Evolutionary conservation across 2,797 vertebrate genomes (phyloP), one percentile per base, ranked within the genome.

Genomic region (Megalops cyprinoides): DNA sequence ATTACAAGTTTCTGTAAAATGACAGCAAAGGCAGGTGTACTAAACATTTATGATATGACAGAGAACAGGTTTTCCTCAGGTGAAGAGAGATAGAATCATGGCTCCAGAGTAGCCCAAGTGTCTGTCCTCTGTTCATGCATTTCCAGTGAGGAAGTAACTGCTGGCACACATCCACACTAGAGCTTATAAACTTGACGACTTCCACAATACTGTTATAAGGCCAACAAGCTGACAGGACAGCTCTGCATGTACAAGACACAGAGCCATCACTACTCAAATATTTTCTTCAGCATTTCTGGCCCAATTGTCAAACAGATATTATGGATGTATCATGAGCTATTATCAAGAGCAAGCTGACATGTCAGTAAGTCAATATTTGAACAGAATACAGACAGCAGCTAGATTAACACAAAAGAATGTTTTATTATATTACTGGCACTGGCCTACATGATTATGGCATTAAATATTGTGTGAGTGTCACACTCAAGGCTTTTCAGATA

Each of bases 341-440:
- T 20, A n/a, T 25, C 60, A 55, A 71, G 34, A 77, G 42, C n/a
- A n/a, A 71, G 78, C 62, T 71, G 65, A 44, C 39, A 23, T 3
- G 39, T 71, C 67, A 44, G 7, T n/a, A 69, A 39, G 42, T 34
- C 69, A 73, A 49, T 79, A 31, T 55, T 79, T 69, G 65, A 18
- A 71, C 67, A 39, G 34, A 31, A n/a, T 56, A 48, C 37, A 12
- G 8, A n/a, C 34, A 5, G 12, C 9, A 39, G 51, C 58, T 62
- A 28, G 28, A 62, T 1, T 18, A 55, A 55, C 53, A 76, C 31
- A 56, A 56, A 44, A 73, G 9, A 28, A 56, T 25, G 10, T 55
- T 55, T 55, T 42, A 79, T 53, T 71, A 71, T 74, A 39, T 4
- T n/a, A 25, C 20, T 56, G 48, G 51, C 39, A 58, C 23, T n/a